These are phyloP conservation scores for Entomobrya multifasciata DNA, from an alignment of 2,888 invertebrate genomes.

Conservation along the genomic window DNA sequence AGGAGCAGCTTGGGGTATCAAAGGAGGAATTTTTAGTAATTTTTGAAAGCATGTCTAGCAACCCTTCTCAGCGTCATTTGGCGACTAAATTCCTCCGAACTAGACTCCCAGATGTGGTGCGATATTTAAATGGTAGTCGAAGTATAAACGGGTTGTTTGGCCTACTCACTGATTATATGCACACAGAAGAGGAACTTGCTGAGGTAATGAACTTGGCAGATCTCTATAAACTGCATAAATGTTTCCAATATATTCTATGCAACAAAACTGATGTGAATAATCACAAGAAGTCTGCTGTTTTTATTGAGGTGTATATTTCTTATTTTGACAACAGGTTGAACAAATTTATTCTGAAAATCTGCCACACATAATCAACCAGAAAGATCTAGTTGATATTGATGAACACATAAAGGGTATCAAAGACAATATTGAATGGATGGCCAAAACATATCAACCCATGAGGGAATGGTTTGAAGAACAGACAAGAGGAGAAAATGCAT, in stretches of 20 bases:
- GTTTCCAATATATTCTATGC: not conserved
- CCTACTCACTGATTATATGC: constrained; percentile 50
- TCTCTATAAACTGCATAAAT: not conserved
- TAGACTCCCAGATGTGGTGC: constrained; percentile 38
- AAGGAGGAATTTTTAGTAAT: constrained; percentile 65
- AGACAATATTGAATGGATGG: constrained; percentile 66
- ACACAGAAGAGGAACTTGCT: constrained; percentile 65
- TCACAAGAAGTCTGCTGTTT: not conserved
- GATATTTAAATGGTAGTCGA: constrained; percentile 53
- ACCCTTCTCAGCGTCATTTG: constrained; percentile 63
- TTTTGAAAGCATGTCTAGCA: constrained; percentile 60
- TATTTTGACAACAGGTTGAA: constrained; percentile 32
- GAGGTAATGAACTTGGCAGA: constrained; percentile 39
- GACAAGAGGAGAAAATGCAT: constrained; percentile 5
- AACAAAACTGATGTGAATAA: not conserved
- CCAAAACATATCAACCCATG: constrained; percentile 62
- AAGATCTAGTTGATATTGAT: constrained; percentile 42
- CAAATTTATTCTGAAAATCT: constrained; percentile 48
- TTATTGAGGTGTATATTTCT: not conserved
- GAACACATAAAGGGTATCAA: constrained; percentile 42
- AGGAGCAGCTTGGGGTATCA: constrained; percentile 31
- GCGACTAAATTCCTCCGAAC: constrained; percentile 50
- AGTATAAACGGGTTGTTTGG: constrained; percentile 47
- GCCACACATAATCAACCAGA: not conserved
- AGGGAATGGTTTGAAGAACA: constrained; percentile 67